These are phyloP conservation scores for Diphyllodes magnificus DNA, from an alignment of 2,113 vertebrate genomes.

Conservation along the genomic window DNA sequence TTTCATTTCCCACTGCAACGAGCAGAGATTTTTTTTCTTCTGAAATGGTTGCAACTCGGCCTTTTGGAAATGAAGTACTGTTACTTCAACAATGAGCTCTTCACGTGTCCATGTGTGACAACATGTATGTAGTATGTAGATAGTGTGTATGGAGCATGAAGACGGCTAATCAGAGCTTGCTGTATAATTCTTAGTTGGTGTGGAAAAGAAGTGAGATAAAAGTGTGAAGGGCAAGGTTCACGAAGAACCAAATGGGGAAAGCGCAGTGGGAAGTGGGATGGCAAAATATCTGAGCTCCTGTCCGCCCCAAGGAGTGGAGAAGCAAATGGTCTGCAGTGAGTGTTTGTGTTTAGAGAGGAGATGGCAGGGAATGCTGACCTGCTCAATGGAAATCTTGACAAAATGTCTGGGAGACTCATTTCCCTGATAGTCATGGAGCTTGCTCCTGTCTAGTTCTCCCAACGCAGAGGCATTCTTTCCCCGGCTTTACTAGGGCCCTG, in stretches of 20 bases:
- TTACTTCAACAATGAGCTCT: background rate
- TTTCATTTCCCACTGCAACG: background rate
- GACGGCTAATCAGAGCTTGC: background rate
- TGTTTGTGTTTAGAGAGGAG: background rate
- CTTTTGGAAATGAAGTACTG: background rate
- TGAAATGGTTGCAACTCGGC: background rate
- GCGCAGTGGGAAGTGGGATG: background rate
- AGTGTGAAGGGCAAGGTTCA: background rate
- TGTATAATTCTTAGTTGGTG: background rate
- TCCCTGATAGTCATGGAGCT: background rate
- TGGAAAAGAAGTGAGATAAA: background rate
- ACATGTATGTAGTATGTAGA: accelerated
- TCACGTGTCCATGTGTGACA: background rate
- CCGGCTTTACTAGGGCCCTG: background rate
- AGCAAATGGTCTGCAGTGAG: background rate
- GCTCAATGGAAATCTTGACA: background rate
- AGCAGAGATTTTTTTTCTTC: background rate
- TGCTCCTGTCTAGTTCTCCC: background rate
- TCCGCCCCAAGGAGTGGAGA: background rate
- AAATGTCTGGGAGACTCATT: background rate
- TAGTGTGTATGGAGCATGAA: too few relatives aligned
- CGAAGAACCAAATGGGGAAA: background rate
- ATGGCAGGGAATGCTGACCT: background rate
- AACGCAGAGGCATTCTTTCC: background rate
- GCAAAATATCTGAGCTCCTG: background rate